A percentile compares a stretch with the other conserved stretches of the same genome.
Conservation (phyloP, 2,888 invertebrate genomes). For the Acleris sparsana region DNA sequence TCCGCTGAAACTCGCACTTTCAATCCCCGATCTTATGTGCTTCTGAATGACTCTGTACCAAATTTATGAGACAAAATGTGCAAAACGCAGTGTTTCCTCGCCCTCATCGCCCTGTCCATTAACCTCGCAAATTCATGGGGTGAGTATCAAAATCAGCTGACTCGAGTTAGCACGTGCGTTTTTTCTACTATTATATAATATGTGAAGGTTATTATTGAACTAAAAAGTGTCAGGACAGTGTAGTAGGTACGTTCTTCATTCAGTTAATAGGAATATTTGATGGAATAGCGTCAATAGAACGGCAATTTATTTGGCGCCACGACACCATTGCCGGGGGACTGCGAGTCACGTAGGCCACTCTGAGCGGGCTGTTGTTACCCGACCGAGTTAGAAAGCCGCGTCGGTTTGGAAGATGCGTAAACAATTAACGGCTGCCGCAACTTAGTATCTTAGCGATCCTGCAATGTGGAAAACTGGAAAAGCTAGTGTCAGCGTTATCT, state of each 20-base stretch:
- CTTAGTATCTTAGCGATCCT: conserved; percentile 49
- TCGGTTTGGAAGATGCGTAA: conserved; percentile 10
- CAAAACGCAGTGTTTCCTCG: conserved; percentile 63
- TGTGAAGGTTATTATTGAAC: conserved; percentile 39
- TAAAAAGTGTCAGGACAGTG: conserved; percentile 14
- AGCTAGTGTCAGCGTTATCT: conserved; percentile 26
- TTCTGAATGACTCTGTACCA: conserved; percentile 56
- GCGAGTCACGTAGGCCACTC: conserved; percentile 82
- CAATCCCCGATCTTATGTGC: conserved; percentile 63
- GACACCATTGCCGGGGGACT: conserved; percentile 76
- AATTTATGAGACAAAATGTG: conserved; percentile 78
- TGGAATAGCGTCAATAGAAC: conserved; percentile 67
- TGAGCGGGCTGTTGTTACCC: conserved; percentile 54
- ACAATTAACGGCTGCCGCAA: conserved; percentile 38
- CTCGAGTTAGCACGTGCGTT: conserved; percentile 68
- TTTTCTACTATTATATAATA: conserved; percentile 67
- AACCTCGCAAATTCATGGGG: conserved; percentile 70
- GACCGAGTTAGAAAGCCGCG: conserved; percentile 52
- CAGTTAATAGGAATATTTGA: conserved; percentile 35
- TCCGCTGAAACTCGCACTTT: conserved; percentile 67
- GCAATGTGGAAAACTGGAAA: conserved; percentile 56
- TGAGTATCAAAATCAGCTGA: conserved; percentile 78
- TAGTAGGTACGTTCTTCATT: conserved; percentile 12
- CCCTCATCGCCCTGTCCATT: conserved; percentile 57
- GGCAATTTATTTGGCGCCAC: conserved; percentile 77